A percentile compares a stretch with the other conserved stretches of the same genome.
phyloP scores from a whole-genome alignment of 2,888 invertebrate genomes.

The Tribolium freemani region DNA sequence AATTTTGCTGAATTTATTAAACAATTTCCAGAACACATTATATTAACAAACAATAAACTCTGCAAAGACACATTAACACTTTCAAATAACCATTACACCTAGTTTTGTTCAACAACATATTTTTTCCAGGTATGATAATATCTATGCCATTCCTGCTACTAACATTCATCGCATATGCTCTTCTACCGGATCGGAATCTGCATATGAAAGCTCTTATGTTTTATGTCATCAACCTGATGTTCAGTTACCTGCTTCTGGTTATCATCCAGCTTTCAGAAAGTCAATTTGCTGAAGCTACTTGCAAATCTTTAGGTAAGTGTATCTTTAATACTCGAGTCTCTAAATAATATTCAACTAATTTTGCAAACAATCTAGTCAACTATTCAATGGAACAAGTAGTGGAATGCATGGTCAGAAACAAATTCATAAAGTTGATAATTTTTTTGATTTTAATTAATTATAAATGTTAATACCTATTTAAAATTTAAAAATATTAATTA shows the following conservation, averaged over 20 bases:
- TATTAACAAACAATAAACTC: too few relatives aligned
- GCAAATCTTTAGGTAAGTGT: constrained; percentile 38
- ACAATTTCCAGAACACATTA: too few relatives aligned
- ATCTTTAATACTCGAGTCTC: too few relatives aligned
- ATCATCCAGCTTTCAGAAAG: constrained; percentile 63
- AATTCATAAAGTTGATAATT: too few relatives aligned
- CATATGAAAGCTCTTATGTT: constrained; percentile 85
- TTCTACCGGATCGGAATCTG: constrained; percentile 80
- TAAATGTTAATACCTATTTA: too few relatives aligned
- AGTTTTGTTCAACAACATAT: not conserved
- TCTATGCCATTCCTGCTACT: constrained; percentile 81
- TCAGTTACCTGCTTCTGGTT: constrained; percentile 76
- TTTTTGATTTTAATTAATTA: too few relatives aligned
- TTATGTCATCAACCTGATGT: constrained; percentile 77
- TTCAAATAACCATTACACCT: not conserved
- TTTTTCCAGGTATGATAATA: constrained; percentile 76
- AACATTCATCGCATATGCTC: constrained; percentile 80
- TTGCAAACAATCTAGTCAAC: too few relatives aligned
- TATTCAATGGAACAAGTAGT: too few relatives aligned
- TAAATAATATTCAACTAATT: too few relatives aligned
- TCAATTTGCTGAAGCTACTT: constrained; percentile 4
- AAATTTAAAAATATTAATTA: too few relatives aligned
- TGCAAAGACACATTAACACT: not conserved
- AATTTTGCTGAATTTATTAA: too few relatives aligned
- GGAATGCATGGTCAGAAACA: too few relatives aligned